Evolutionary conservation across 2,113 vertebrate genomes (phyloP).

Genomic region (Campylomormyrus numenius): DNA sequence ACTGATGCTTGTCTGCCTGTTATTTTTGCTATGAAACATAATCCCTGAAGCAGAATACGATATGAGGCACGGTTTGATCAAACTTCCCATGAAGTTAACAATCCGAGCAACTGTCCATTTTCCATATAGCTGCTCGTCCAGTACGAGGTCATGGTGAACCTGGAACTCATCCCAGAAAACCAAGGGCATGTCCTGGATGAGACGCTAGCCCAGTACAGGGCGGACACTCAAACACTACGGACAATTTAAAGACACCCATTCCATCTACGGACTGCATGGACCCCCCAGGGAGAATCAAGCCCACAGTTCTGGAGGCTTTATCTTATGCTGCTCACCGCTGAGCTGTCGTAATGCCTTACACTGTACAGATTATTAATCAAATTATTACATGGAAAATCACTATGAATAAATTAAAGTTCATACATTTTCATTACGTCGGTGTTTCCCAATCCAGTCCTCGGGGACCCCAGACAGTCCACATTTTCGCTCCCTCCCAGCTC

Average conservation of each 20-base stretch:
- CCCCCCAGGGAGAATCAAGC: background rate
- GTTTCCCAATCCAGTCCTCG: background rate
- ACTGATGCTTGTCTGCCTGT: background rate
- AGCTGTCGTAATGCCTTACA: background rate
- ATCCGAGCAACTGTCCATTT: background rate
- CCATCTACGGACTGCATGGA: background rate
- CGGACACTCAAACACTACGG: background rate
- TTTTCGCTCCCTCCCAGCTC: background rate
- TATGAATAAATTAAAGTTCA: background rate
- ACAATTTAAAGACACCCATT: background rate
- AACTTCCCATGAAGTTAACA: background rate
- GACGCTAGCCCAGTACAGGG: background rate
- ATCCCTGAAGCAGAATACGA: background rate
- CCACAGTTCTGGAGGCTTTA: background rate
- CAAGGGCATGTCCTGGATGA: background rate
- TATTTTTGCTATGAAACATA: background rate
- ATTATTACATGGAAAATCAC: background rate
- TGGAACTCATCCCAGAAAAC: background rate
- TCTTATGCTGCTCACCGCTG: background rate
- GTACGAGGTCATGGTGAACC: background rate
- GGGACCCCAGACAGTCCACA: background rate
- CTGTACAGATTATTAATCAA: background rate
- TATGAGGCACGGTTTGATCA: background rate
- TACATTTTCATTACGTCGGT: background rate
- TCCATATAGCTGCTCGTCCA: background rate